Evolutionary conservation across 2,113 vertebrate species (phyloP).

Genomic region (Rhinoderma darwinii): DNA sequence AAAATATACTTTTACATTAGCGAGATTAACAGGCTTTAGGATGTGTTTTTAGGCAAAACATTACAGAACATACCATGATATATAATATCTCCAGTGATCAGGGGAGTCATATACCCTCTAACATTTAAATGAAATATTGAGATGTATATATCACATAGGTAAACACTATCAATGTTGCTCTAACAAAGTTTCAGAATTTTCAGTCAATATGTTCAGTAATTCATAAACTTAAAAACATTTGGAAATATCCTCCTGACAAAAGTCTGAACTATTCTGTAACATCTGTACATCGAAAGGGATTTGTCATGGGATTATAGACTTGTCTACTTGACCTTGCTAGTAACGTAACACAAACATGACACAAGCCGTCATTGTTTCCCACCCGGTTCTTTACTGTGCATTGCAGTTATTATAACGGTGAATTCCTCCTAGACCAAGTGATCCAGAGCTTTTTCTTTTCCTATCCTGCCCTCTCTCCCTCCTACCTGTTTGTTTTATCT

Average conservation of each 20-base stretch:
- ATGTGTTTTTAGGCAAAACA: no score
- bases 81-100: no score
- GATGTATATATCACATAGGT: neutral
- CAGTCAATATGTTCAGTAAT: neutral
- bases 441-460: neutral
- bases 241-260: neutral
- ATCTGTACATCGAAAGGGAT: constrained; percentile 16
- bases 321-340: constrained; percentile 40
- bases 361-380: constrained; percentile 7
- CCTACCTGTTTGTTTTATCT: constrained; percentile 37
- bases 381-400: constrained; percentile 28
- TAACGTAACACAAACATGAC: constrained; percentile 39
- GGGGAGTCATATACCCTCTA: neutral
- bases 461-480: neutral
- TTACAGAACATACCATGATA: no score
- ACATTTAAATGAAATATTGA: neutral
- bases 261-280: constrained; percentile 31
- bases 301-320: constrained; percentile 21
- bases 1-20: no score
- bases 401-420: neutral
- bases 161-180: neutral
- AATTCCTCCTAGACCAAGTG: constrained; percentile 38
- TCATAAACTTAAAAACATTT: neutral
- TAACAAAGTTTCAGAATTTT: neutral
- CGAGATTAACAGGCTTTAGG: no score